A percentile compares a stretch with the other conserved stretches of the same genome.
Evolutionary conservation across 2,113 vertebrate genomes (phyloP).

Genomic region (Panthera leo): DNA sequence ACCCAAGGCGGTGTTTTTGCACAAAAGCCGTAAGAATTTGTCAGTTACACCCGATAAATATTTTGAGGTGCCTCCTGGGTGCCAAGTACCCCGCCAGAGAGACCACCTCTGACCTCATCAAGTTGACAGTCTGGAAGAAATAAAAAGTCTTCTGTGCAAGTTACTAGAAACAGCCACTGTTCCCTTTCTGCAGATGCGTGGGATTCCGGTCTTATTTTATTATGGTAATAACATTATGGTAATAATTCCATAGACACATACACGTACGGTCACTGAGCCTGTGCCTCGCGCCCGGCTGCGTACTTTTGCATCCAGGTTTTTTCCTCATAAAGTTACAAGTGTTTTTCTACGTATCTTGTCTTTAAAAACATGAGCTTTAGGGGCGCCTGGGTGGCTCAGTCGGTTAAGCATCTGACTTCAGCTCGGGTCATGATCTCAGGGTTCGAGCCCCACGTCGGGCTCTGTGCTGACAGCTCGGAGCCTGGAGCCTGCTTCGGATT

Average conservation of each 20-base stretch:
- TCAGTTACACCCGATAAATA: neutral
- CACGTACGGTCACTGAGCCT: too few relatives aligned
- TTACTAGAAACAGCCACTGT: neutral
- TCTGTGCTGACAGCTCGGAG: too few relatives aligned
- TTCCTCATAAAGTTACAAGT: neutral
- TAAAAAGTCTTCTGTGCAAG: neutral
- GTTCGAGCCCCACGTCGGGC: too few relatives aligned
- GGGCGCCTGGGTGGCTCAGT: too few relatives aligned
- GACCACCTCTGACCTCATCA: neutral
- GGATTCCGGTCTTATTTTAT: neutral
- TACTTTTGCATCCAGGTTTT: slow-evolving; percentile 1
- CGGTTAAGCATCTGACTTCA: too few relatives aligned
- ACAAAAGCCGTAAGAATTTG: neutral
- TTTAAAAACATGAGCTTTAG: neutral
- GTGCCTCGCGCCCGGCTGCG: neutral
- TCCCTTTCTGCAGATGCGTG: neutral
- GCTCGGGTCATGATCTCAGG: too few relatives aligned
- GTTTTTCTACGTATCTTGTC: neutral
- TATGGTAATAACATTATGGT: too few relatives aligned
- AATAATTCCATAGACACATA: too few relatives aligned
- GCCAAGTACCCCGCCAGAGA: neutral
- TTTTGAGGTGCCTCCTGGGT: neutral
- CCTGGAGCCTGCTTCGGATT: too few relatives aligned
- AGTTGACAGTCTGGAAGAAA: neutral
- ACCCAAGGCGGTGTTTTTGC: neutral